phyloP scores from a whole-genome alignment of 2,797 vertebrate species.

The Jordanella pulchra region DNA sequence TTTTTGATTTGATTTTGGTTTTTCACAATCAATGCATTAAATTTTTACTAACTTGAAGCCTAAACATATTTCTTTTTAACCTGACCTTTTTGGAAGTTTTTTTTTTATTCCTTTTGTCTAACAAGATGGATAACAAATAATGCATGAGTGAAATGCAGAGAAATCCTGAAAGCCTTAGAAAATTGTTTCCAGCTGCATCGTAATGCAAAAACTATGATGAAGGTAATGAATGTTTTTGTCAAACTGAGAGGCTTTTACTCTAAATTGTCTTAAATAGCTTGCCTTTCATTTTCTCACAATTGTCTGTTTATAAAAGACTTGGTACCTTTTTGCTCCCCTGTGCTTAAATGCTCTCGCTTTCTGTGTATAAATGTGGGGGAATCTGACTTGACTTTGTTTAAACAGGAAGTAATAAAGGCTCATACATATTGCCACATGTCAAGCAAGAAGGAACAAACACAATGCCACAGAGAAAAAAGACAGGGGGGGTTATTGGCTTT shows the following conservation, averaged over 20 bases:
- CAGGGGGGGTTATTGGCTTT: constrained; percentile 51
- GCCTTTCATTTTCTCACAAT: constrained; percentile 3
- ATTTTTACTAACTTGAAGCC: not conserved
- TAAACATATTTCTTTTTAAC: not conserved
- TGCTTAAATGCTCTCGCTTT: constrained; percentile 25
- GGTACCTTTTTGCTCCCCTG: constrained; percentile 39
- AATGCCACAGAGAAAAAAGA: constrained; percentile 55
- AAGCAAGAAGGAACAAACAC: constrained; percentile 72
- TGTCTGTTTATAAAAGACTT: constrained; percentile 27
- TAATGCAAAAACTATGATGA: not conserved
- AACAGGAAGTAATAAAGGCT: constrained; percentile 61
- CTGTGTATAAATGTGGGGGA: constrained; percentile 56
- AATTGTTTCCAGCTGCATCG: not conserved
- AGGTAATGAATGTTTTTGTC: constrained; percentile 3
- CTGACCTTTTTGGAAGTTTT: not conserved
- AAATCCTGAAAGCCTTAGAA: not conserved
- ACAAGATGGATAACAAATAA: not conserved
- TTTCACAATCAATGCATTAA: not conserved
- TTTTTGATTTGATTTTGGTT: not conserved
- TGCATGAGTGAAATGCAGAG: not conserved
- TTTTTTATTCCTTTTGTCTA: not conserved
- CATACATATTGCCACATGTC: constrained; percentile 76
- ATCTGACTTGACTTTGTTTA: constrained; percentile 63
- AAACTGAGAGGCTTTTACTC: not conserved
- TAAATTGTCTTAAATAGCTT: constrained; percentile 53